Conservation (phyloP, 1,140 invertebrate species). For the Drosophila malerkotliana region DNA sequence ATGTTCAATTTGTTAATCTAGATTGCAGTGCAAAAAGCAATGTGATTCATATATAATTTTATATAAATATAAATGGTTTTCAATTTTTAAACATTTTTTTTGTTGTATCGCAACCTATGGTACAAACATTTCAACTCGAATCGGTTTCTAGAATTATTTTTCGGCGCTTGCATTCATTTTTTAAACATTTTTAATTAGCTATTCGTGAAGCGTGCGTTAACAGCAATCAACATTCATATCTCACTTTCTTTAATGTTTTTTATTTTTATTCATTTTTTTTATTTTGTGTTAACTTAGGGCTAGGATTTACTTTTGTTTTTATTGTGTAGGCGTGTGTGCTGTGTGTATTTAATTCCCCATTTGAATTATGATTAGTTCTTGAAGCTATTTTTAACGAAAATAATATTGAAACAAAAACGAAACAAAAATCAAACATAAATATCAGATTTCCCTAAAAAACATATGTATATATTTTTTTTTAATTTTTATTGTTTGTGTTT, state of each 20-base stretch:
- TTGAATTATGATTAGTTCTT: slow-evolving; percentile 44
- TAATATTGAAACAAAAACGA: slow-evolving; percentile 33
- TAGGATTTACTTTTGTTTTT: slow-evolving; percentile 54
- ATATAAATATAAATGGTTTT: slow-evolving; percentile 11
- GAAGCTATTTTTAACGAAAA: slow-evolving; percentile 9
- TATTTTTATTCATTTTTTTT: background rate
- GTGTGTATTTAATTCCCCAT: slow-evolving; percentile 41
- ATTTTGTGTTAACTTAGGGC: slow-evolving; percentile 47
- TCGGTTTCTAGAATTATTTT: slow-evolving; percentile 42
- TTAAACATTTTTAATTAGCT: slow-evolving; percentile 30
- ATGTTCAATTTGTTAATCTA: slow-evolving; percentile 61
- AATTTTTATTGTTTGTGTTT: slow-evolving; percentile 45
- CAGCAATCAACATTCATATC: slow-evolving; percentile 69
- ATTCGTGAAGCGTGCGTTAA: slow-evolving; percentile 69
- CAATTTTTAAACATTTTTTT: slow-evolving; percentile 35
- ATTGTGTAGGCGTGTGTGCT: slow-evolving; percentile 42
- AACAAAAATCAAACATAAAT: slow-evolving; percentile 41
- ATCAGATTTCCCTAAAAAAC: slow-evolving; percentile 36
- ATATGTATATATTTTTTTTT: slow-evolving; percentile 26
- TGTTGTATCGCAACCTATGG: slow-evolving; percentile 51
- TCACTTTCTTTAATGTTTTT: slow-evolving; percentile 2
- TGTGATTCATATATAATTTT: slow-evolving; percentile 32
- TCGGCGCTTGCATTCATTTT: slow-evolving; percentile 29
- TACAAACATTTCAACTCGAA: slow-evolving; percentile 46
- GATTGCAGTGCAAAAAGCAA: slow-evolving; percentile 62